These are phyloP conservation scores for Acrossocheilus wenchowensis DNA, from an alignment of 2,797 vertebrate genomes.

Conservation along the genomic window DNA sequence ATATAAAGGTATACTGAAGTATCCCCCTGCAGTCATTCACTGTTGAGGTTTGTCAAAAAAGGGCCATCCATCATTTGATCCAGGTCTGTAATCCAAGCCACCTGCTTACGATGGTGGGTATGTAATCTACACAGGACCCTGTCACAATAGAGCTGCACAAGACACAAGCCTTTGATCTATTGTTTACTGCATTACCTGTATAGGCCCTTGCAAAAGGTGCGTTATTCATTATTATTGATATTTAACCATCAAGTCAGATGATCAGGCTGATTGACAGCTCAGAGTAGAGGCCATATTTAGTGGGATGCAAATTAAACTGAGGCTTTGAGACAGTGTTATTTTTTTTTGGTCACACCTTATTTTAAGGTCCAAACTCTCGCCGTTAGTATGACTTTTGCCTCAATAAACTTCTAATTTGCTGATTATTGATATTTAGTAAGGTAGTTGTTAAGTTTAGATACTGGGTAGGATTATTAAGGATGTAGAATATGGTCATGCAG, in stretches of 20 bases:
- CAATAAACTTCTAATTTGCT: too few relatives aligned
- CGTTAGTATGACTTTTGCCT: too few relatives aligned
- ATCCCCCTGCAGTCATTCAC: constrained; percentile 58
- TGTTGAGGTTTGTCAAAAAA: constrained; percentile 50
- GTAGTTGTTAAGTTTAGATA: too few relatives aligned
- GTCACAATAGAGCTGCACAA: constrained; percentile 47
- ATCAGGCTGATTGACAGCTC: background rate
- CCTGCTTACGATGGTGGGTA: constrained; percentile 49
- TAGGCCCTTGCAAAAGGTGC: background rate
- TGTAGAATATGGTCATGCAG: too few relatives aligned
- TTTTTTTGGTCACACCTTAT: too few relatives aligned
- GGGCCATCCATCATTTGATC: constrained; percentile 68
- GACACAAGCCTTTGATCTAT: constrained; percentile 31
- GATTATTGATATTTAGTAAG: too few relatives aligned
- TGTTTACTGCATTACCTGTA: constrained; percentile 4
- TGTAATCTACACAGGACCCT: constrained; percentile 55
- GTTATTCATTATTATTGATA: background rate
- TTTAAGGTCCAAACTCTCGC: too few relatives aligned
- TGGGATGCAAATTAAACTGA: background rate
- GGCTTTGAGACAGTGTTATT: background rate
- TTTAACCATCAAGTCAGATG: background rate
- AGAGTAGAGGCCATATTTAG: background rate
- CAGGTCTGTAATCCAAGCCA: constrained; percentile 71
- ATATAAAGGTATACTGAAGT: background rate
- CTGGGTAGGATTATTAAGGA: too few relatives aligned